Base-by-base conservation (phyloP, 2,797 vertebrate species). In the Prionace glauca region DNA sequence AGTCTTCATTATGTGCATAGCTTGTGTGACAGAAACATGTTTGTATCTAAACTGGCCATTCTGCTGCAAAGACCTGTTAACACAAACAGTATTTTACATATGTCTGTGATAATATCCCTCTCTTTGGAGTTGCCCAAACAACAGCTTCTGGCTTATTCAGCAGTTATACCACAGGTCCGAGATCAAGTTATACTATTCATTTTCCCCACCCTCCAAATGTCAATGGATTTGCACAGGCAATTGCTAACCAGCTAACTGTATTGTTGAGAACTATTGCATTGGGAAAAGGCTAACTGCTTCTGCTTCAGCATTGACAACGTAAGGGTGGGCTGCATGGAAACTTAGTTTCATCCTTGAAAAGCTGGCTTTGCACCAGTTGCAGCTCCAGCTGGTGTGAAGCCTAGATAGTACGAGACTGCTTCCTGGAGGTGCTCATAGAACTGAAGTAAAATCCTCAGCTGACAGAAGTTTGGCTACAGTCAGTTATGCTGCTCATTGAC, bases 381-480 rank as follows among this genome's bases (percentile, higher is more conserved):
- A 84, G 81, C 81, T 84, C 67, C 62, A 69, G 62, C 90, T 69
- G 90, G n/a, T 69, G 62, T 69, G 62, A 92, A 92, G 62, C 2
- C 90, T 92, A 22, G 24, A n/a, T 67, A 41, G 20, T 69, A 4
- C 24, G 65, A 92, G 32, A 67, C 32, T 11, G 90, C n/a, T 92
- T 92, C 90, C 32, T 69, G n/a, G n/a, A 69, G 62, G 62, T 69
- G n/a, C n/a, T 92, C 90, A 8, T 41, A 41, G 62, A 67, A 3
- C 62, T 67, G 90, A 92, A 41, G 90, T 92, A 69, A 92, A 69
- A n/a, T 41, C 62, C n/a, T 26, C 62, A 92, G 36, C 90, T 92
- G 90, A 69, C 65, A 69, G 20, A 36, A 22, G n/a, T 41, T 92
- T 92, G n/a, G 62, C 90, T 67, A 8, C 18, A 67, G 62, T 62